These are phyloP conservation scores for Semnornis frantzii DNA, from an alignment of 2,113 vertebrate species.

Conservation along the genomic window DNA sequence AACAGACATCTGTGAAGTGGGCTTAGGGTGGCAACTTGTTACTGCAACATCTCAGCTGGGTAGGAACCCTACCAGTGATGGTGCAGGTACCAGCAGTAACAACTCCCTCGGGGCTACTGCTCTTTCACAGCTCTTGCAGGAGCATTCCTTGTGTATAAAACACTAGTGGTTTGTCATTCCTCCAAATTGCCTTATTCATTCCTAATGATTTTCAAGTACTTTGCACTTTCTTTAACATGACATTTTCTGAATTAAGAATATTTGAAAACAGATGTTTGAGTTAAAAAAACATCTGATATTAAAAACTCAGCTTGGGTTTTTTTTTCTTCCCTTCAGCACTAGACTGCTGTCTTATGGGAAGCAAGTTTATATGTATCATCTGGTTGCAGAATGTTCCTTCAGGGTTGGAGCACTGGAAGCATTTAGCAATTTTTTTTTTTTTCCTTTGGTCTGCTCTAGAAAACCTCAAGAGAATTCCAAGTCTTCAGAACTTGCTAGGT, in stretches of 20 bases:
- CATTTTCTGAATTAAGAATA: slow-evolving; percentile 70
- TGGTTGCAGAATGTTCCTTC: slow-evolving; percentile 73
- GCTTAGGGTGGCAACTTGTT: neutral
- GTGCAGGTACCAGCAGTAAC: neutral
- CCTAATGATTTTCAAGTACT: slow-evolving; percentile 71
- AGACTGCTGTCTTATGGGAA: slow-evolving; percentile 66
- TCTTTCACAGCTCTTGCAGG: neutral
- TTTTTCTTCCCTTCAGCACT: slow-evolving; percentile 18
- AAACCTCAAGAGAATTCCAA: slow-evolving; percentile 51
- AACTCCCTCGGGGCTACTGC: neutral
- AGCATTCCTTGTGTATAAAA: neutral
- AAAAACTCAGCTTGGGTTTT: slow-evolving; percentile 37
- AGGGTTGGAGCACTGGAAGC: slow-evolving; percentile 42
- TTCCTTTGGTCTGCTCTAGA: neutral
- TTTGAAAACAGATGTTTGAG: slow-evolving; percentile 70
- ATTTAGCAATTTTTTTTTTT: slow-evolving; percentile 3
- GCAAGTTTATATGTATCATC: slow-evolving; percentile 67
- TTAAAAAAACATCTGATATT: slow-evolving; percentile 75
- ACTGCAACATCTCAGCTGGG: neutral
- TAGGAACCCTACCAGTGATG: neutral
- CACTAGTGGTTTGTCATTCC: neutral
- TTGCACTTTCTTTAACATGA: slow-evolving; percentile 70
- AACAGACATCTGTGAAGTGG: neutral
- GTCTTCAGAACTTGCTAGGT: slow-evolving; percentile 26
- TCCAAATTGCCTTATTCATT: slow-evolving; percentile 47